phyloP scores from a whole-genome alignment of 2,797 vertebrate genomes.

The Antennarius maculatus region DNA sequence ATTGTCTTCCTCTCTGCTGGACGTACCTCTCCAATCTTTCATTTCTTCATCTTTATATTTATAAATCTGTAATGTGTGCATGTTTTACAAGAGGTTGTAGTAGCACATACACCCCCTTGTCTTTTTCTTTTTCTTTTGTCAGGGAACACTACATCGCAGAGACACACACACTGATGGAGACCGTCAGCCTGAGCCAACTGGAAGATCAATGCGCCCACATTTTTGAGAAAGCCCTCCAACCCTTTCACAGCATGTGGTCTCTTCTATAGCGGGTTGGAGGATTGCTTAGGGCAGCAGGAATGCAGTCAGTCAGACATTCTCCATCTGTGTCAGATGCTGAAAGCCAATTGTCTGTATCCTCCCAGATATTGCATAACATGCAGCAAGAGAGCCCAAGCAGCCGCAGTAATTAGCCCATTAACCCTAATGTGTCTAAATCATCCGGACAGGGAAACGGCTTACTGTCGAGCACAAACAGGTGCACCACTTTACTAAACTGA shows the following conservation, averaged over 20 bases:
- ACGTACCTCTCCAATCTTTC: slow-evolving; percentile 18
- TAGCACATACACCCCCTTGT: slow-evolving; percentile 22
- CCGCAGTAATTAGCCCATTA: slow-evolving; percentile 72
- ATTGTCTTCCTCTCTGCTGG: slow-evolving; percentile 36
- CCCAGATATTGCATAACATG: slow-evolving; percentile 70
- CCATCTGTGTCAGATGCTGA: slow-evolving; percentile 59
- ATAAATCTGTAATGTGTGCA: slow-evolving; percentile 33
- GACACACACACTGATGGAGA: slow-evolving; percentile 16
- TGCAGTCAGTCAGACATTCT: slow-evolving; percentile 47
- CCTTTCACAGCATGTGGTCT: slow-evolving; percentile 31
- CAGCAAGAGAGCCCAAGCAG: slow-evolving; percentile 51
- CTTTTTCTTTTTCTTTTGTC: slow-evolving; percentile 21
- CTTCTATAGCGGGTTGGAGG: slow-evolving; percentile 30
- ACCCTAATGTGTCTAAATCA: slow-evolving; percentile 71
- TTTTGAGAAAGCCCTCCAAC: slow-evolving; percentile 29
- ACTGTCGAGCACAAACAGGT: slow-evolving; percentile 33
- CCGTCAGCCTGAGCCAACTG: slow-evolving; percentile 7
- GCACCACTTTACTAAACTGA: slow-evolving; percentile 30
- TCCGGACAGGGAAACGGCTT: slow-evolving; percentile 57
- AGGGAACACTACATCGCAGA: slow-evolving; percentile 7
- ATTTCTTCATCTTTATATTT: slow-evolving; percentile 20
- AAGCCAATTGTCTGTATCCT: slow-evolving; percentile 69
- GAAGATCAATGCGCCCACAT: slow-evolving; percentile 34
- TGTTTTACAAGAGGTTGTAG: slow-evolving; percentile 23
- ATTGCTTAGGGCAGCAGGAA: slow-evolving; percentile 54